phyloP scores from a whole-genome alignment of 1,140 invertebrate species.

The Chlorops oryzae region DNA sequence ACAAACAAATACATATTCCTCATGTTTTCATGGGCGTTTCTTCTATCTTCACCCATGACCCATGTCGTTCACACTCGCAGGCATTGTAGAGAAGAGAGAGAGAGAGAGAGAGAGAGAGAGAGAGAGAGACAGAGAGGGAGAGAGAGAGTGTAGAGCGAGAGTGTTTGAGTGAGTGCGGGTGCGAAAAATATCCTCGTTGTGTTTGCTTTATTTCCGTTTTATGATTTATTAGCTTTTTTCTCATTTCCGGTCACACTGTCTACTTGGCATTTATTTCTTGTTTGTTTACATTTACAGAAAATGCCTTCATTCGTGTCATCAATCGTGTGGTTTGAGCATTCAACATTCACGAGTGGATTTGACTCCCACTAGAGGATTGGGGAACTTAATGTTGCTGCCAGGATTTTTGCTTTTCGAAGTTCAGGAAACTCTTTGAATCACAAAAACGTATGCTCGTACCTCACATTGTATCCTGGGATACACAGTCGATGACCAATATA shows the following conservation, averaged over 20 bases:
- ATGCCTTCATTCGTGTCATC: neutral
- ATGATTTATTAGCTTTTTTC: conserved; percentile 39
- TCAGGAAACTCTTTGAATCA: too few species aligned
- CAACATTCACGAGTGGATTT: neutral
- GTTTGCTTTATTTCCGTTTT: conserved; percentile 16
- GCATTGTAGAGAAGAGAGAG: too few species aligned
- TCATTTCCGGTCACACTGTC: conserved; percentile 31
- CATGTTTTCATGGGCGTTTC: neutral
- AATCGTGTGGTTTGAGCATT: neutral
- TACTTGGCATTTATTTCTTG: conserved; percentile 8
- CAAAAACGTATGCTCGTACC: too few species aligned
- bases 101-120: too few species aligned
- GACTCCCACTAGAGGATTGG: too few species aligned
- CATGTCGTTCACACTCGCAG: neutral
- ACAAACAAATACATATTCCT: neutral
- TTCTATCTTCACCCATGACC: neutral
- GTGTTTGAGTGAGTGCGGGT: neutral
- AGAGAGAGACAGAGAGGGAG: too few species aligned
- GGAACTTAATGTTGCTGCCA: too few species aligned
- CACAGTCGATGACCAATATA: too few species aligned
- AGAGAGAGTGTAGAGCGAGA: neutral
- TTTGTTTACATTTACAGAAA: conserved; percentile 1
- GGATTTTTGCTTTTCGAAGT: too few species aligned
- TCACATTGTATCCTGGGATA: too few species aligned
- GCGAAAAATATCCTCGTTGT: neutral